Base-by-base conservation (phyloP, 2,888 invertebrate species). In the Dicroscelio sp. region DNA sequence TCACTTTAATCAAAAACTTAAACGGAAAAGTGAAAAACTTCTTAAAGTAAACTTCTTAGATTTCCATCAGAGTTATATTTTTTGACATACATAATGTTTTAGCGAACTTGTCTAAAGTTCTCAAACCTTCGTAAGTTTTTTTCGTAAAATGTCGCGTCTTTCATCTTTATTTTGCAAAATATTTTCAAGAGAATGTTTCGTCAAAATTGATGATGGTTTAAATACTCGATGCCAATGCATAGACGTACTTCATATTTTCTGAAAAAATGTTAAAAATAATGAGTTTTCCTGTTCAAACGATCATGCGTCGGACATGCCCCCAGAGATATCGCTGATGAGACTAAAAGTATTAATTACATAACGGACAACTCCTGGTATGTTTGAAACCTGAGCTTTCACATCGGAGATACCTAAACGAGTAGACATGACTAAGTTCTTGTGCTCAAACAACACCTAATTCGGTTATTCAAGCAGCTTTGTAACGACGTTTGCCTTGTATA, bases 401-500 rank as follows among this genome's bases (percentile, higher is more conserved):
- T 90, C 60, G 71, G 58, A 65, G 79, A 86, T 86, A 83, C 75
- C 91, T 88, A 88, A 88, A 91, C 85, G 88, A 82, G 76, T 88
- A 86, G 88, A 88, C 88, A 76, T 78, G 90, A 80, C 88, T 85
- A 91, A 91, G 88, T 91, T 88, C 91, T 91, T 83, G 88, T 91
- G 82, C 71, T 91, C 48, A 63, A 78, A 84, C 82, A 82, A 71
- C 83, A 79, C 86, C 90, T 94, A 94, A 94, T 93, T 93, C 92
- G 88, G 92, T 94, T 94, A 93, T 73, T 80, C 90, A 71, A 91
- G 93, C 93, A 94, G 93, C 93, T 92, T 91, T 69, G 86, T 95
- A 95, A 95, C 93, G 93, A 93, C 93, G 92, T 95, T 94, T 95
- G 92, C 93, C 65, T 82, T 82, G 90, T 88, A 87, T 92, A 94